These are phyloP conservation scores for Drosophila takahashii DNA, from an alignment of 1,140 invertebrate genomes.

Conservation along the genomic window DNA sequence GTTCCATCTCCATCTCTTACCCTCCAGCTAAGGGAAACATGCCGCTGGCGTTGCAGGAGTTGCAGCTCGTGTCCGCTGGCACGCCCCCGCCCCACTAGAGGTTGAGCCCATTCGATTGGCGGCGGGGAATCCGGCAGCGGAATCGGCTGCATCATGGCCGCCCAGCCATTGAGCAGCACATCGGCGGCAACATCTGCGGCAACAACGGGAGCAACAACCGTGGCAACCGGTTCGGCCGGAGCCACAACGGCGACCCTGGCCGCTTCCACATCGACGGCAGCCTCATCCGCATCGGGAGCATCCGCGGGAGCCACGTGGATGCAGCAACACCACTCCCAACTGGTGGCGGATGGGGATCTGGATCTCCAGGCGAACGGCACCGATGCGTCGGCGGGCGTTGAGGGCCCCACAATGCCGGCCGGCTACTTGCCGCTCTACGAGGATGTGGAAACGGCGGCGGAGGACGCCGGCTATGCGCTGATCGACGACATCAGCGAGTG, in stretches of 20 bases:
- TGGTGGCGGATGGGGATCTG: slow-evolving; percentile 30
- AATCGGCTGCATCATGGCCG: neutral
- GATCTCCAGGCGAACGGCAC: neutral
- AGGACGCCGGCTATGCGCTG: slow-evolving; percentile 68
- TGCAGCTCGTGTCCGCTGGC: slow-evolving; percentile 40
- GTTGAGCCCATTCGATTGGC: slow-evolving; percentile 20
- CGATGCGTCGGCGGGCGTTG: slow-evolving; percentile 3
- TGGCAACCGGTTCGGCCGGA: neutral
- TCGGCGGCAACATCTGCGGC: slow-evolving; percentile 5
- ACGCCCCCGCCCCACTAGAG: slow-evolving; percentile 50
- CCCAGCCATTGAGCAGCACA: slow-evolving; percentile 7
- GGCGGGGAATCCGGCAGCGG: slow-evolving; percentile 10
- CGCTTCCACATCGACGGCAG: slow-evolving; percentile 5
- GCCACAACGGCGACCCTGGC: slow-evolving; percentile 2
- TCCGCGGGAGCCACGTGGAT: slow-evolving; percentile 33
- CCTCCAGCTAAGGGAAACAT: slow-evolving; percentile 46
- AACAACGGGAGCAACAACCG: neutral
- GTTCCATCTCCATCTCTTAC: neutral
- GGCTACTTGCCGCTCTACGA: slow-evolving; percentile 66
- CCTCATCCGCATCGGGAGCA: slow-evolving; percentile 16
- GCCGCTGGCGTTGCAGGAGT: slow-evolving; percentile 48
- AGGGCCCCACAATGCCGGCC: slow-evolving; percentile 43
- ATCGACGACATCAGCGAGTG: slow-evolving; percentile 76
- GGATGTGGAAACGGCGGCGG: slow-evolving; percentile 50
- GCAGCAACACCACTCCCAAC: slow-evolving; percentile 12